These are phyloP conservation scores for Orientallactaga bullata DNA, from an alignment of 2,113 vertebrate genomes.

Conservation along the genomic window DNA sequence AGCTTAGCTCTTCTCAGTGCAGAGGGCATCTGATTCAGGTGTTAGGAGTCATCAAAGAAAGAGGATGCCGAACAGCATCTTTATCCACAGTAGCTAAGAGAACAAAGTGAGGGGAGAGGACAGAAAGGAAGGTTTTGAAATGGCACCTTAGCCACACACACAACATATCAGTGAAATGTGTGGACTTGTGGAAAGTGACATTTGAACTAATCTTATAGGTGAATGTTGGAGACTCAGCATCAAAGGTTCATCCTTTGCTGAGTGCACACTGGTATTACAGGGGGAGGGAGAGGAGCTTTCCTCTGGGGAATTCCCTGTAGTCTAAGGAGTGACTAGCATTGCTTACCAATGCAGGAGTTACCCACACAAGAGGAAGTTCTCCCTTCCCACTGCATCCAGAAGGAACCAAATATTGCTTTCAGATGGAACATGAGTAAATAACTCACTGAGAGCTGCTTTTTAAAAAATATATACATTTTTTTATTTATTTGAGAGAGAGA, in stretches of 20 bases:
- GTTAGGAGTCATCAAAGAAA: background rate
- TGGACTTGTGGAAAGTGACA: background rate
- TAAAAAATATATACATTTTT: too few species aligned
- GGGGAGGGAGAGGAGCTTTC: background rate
- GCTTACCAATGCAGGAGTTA: background rate
- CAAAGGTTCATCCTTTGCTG: background rate
- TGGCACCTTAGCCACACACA: rapidly evolving
- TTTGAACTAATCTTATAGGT: background rate
- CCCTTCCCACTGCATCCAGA: background rate
- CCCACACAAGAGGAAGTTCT: background rate
- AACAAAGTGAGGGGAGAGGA: background rate
- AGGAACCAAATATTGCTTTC: background rate
- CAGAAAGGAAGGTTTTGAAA: background rate
- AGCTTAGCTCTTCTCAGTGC: background rate
- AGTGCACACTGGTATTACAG: background rate
- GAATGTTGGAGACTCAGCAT: background rate
- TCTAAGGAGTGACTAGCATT: slow-evolving; percentile 5
- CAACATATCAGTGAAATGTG: background rate
- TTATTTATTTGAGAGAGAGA: too few species aligned
- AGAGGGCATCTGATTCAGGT: background rate
- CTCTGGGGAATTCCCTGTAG: background rate
- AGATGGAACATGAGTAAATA: slow-evolving; percentile 1
- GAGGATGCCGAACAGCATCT: slow-evolving; percentile 6
- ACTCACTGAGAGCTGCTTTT: too few species aligned
- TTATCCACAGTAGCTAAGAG: background rate